Evolutionary conservation across 2,888 invertebrate genomes (phyloP).

Genomic region (Pilophorus perplexus): DNA sequence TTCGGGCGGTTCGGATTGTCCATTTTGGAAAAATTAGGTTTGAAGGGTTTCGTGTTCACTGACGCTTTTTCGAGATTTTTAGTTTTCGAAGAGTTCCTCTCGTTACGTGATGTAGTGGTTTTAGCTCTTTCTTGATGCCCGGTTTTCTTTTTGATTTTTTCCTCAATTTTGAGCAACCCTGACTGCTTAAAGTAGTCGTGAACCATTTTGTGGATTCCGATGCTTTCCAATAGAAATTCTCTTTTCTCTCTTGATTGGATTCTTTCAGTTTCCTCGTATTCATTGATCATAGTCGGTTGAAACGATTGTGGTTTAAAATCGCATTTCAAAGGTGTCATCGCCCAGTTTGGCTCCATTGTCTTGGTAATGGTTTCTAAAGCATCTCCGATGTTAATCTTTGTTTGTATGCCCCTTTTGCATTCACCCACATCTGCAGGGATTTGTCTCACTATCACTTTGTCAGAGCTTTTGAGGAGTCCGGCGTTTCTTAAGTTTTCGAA

Average conservation of each 20-base stretch:
- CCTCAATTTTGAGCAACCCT: constrained; percentile 29
- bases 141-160: constrained; percentile 16
- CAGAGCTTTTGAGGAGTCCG: too few relatives aligned
- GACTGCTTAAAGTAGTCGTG: constrained; percentile 33
- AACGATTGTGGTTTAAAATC: too few relatives aligned
- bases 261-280: constrained; percentile 70
- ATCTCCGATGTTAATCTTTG: too few relatives aligned
- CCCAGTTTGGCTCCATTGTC: too few relatives aligned
- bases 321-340: too few relatives aligned
- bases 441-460: too few relatives aligned
- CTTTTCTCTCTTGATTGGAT: constrained; percentile 64
- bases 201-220: constrained; percentile 61
- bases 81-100: background rate
- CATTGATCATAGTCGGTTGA: constrained; percentile 64
- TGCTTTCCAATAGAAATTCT: constrained; percentile 67
- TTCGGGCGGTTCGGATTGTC: background rate
- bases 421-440: too few relatives aligned
- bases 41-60: background rate
- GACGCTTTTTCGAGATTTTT: background rate
- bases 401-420: too few relatives aligned
- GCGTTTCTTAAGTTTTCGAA: constrained; percentile 16
- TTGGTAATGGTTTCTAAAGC: too few relatives aligned
- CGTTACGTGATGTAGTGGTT: background rate
- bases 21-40: background rate
- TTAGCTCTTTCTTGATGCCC: background rate